Evolutionary conservation across 2,888 invertebrate species (phyloP).

Genomic region (Limenitis camilla): DNA sequence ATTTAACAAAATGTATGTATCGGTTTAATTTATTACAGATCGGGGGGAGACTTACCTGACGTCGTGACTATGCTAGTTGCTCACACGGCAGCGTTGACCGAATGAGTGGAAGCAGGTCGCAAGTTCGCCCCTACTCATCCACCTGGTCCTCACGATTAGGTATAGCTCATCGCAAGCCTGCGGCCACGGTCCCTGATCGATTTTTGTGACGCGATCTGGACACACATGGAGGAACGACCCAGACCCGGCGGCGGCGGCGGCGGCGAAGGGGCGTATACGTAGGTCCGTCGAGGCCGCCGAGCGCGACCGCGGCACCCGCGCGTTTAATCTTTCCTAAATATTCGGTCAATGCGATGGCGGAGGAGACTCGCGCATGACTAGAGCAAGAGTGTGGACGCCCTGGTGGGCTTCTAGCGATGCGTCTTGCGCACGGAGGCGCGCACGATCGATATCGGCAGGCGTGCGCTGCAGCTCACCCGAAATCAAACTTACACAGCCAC

Average conservation of each 20-base stretch:
- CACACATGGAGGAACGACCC: slow-evolving; percentile 43
- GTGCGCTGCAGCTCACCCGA: slow-evolving; percentile 41
- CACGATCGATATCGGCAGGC: slow-evolving; percentile 46
- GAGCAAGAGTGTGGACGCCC: slow-evolving; percentile 41
- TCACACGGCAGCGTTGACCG: slow-evolving; percentile 31
- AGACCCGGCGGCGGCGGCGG: slow-evolving; percentile 47
- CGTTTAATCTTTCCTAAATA: slow-evolving; percentile 44
- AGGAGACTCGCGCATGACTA: slow-evolving; percentile 57
- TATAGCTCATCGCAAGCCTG: slow-evolving; percentile 41
- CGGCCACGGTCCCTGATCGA: slow-evolving; percentile 38
- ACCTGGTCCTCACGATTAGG: slow-evolving; percentile 38
- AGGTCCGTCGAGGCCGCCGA: slow-evolving; percentile 42
- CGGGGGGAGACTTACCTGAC: slow-evolving; percentile 36
- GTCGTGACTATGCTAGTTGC: slow-evolving; percentile 34
- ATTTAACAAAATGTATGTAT: background rate
- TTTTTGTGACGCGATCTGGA: slow-evolving; percentile 34
- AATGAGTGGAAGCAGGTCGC: slow-evolving; percentile 41
- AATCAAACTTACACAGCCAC: slow-evolving; percentile 35
- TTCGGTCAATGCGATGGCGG: slow-evolving; percentile 54
- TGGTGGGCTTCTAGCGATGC: slow-evolving; percentile 32
- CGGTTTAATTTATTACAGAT: background rate
- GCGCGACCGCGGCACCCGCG: slow-evolving; percentile 67
- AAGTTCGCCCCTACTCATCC: slow-evolving; percentile 35
- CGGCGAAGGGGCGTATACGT: slow-evolving; percentile 41
- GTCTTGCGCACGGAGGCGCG: slow-evolving; percentile 35